phyloP scores from a whole-genome alignment of 1,140 invertebrate genomes.

The Drosophila sulfurigaster region DNA sequence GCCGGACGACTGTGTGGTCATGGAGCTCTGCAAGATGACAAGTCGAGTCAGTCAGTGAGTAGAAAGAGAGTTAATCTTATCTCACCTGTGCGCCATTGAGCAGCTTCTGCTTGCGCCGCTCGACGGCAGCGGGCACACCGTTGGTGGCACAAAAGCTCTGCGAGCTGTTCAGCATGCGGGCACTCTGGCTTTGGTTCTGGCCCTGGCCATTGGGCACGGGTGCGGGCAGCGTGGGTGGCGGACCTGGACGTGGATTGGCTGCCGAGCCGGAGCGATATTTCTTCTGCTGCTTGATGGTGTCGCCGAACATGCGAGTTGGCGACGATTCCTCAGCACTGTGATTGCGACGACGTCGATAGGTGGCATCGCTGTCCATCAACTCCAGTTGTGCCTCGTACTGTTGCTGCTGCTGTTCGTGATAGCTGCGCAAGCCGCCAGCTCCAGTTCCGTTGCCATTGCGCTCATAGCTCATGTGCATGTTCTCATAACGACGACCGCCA shows the following conservation, averaged over 20 bases:
- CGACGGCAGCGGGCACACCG: conserved; percentile 72
- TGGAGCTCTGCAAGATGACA: conserved; percentile 47
- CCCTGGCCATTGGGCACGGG: conserved; percentile 86
- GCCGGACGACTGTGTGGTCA: conserved; percentile 56
- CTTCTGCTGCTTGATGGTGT: conserved; percentile 82
- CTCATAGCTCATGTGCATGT: conserved; percentile 72
- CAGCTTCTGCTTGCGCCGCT: conserved; percentile 78
- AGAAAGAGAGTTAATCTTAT: too few relatives aligned
- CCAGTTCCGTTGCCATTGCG: conserved; percentile 43
- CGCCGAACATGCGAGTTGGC: conserved; percentile 87
- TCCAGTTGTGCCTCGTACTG: conserved; percentile 76
- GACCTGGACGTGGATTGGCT: conserved; percentile 85
- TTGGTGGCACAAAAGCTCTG: conserved; percentile 86
- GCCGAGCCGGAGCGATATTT: conserved; percentile 68
- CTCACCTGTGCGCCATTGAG: conserved; percentile 71
- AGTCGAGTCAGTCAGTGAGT: neutral
- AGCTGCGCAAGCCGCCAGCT: conserved; percentile 56
- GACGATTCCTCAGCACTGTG: conserved; percentile 85
- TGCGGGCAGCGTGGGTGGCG: conserved; percentile 88
- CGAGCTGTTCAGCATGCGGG: conserved; percentile 85
- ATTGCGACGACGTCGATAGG: conserved; percentile 73
- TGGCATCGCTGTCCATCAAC: conserved; percentile 75
- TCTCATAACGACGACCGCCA: conserved; percentile 57
- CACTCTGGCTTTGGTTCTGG: conserved; percentile 81
- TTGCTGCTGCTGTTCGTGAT: conserved; percentile 64